phyloP scores from a whole-genome alignment of 30 jellyfish, hydroid and myxozoan species.

The Pelagia noctiluca region DNA sequence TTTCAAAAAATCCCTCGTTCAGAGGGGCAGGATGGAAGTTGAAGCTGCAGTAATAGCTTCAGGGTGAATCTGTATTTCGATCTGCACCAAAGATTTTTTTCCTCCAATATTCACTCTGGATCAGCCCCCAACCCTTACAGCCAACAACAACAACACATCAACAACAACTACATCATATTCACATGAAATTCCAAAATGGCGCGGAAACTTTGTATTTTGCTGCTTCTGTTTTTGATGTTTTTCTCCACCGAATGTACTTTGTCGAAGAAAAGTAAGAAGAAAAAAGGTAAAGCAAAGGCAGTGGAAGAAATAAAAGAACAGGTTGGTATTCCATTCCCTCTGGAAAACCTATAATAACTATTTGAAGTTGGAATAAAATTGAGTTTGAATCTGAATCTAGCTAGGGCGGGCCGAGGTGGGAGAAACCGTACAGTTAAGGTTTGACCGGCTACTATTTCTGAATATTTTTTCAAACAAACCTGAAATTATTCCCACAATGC shows the following conservation, averaged over 20 bases:
- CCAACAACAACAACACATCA: not conserved
- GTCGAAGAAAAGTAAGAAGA: conserved; percentile 53
- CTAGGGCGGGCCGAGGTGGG: too few relatives aligned
- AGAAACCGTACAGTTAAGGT: too few relatives aligned
- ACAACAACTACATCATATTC: conserved; percentile 10
- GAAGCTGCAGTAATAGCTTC: not conserved
- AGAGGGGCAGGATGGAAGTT: not conserved
- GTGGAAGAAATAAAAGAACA: conserved; percentile 17
- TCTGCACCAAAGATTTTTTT: not conserved
- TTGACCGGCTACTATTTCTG: too few relatives aligned
- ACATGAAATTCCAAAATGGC: not conserved
- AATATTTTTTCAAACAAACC: not conserved
- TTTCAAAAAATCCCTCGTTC: too few relatives aligned
- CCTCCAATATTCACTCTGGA: too few relatives aligned
- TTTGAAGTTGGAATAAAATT: not conserved
- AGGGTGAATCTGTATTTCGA: not conserved
- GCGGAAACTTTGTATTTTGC: not conserved
- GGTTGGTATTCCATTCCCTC: not conserved
- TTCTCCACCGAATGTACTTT: conserved; percentile 27
- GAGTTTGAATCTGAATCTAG: not conserved
- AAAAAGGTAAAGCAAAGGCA: not conserved
- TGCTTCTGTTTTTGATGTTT: conserved; percentile 5
- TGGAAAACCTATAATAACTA: not conserved
- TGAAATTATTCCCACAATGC: not conserved
- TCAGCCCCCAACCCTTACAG: too few relatives aligned